These are phyloP conservation scores for Nerophis lumbriciformis DNA, from an alignment of 2,113 vertebrate genomes.

Conservation along the genomic window DNA sequence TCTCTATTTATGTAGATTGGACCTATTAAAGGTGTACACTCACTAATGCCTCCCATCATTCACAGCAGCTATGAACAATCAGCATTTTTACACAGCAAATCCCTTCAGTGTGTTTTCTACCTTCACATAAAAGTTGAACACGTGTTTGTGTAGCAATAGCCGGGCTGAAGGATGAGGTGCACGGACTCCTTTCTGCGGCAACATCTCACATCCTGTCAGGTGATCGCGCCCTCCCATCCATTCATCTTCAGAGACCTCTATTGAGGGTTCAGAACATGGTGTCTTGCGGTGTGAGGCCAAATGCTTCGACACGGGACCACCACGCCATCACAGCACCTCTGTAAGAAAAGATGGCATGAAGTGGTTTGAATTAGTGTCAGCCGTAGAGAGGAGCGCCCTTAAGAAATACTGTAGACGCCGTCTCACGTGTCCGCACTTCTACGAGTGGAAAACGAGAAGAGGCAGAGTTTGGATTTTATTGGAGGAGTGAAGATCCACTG, in stretches of 20 bases:
- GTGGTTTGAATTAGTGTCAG: too few relatives aligned
- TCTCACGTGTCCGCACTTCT: conserved; percentile 24
- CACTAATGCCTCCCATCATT: conserved; percentile 44
- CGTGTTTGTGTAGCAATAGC: conserved; percentile 18
- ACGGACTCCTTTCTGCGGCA: conserved; percentile 15
- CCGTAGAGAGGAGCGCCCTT: neutral
- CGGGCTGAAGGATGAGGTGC: conserved; percentile 76
- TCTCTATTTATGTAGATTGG: neutral
- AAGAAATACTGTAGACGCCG: neutral
- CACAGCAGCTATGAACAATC: conserved; percentile 20
- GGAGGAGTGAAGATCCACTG: neutral
- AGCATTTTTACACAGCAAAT: conserved; percentile 2
- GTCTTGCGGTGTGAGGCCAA: too few relatives aligned
- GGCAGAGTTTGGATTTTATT: neutral
- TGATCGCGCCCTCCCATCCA: too few relatives aligned
- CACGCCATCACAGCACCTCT: neutral
- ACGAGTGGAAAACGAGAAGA: conserved; percentile 10
- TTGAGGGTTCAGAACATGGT: too few relatives aligned
- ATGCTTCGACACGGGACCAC: neutral
- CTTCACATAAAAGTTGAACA: neutral
- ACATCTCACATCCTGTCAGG: neutral
- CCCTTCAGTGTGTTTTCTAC: neutral
- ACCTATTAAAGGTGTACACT: neutral
- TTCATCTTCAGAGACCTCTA: too few relatives aligned
- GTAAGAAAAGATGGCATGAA: neutral